phyloP scores from a whole-genome alignment of 2,113 vertebrate genomes.

The Rallus limicola region DNA sequence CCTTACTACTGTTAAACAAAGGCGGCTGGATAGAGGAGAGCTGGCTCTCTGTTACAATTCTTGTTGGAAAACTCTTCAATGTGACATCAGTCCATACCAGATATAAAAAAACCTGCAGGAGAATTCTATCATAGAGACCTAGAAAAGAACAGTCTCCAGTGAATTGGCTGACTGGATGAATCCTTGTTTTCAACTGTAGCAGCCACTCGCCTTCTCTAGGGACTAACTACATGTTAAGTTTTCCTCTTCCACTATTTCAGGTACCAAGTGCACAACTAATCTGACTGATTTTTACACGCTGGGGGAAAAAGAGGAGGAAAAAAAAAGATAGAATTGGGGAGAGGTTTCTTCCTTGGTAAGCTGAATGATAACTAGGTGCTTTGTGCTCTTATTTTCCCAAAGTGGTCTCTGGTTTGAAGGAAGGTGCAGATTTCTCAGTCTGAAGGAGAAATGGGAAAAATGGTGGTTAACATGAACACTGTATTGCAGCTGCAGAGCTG shows the following conservation, averaged over 20 bases:
- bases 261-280: not conserved
- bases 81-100: not conserved
- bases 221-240: not conserved
- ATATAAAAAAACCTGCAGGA: not conserved
- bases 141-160: not conserved
- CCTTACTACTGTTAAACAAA: not conserved
- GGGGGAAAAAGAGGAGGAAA: not conserved
- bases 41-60: not conserved
- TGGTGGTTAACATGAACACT: not conserved
- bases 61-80: not conserved
- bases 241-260: not conserved
- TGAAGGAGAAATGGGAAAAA: not conserved
- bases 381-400: not conserved
- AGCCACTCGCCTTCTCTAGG: not conserved
- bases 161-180: not conserved
- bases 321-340: not conserved
- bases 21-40: not conserved
- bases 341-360: not conserved
- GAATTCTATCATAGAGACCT: fast-evolving
- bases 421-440: not conserved
- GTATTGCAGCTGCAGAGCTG: not conserved
- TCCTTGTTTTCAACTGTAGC: not conserved
- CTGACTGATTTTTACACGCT: not conserved
- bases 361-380: not conserved
- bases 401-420: not conserved